Evolutionary conservation across 2,797 vertebrate species (phyloP), one percentile per base, ranked within the genome.

Genomic region (Remorina albescens): DNA sequence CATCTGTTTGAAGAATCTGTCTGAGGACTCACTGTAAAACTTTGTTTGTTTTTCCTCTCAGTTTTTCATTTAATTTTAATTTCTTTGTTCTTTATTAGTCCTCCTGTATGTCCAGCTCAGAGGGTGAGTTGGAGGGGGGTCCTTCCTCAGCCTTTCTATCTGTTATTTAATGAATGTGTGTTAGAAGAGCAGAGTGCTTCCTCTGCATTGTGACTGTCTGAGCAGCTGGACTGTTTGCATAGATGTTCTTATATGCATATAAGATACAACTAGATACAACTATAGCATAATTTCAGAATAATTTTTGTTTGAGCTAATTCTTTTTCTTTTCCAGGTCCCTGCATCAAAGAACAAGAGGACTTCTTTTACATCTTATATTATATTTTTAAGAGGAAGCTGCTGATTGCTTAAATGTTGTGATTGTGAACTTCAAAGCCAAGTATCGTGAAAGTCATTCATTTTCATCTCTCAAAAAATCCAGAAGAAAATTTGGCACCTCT

Each of bases 11-110:
- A 67, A 59, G 51, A 64, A 59, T 58, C 61, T 19, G 49, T 78
- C 77, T 36, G 61, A 78, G 61, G 76, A 77, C 50, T 55, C 74
- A 85, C 77, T 88, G 60, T 77, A 82, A 77, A 80, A n/a, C n/a
- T n/a, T 86, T 59, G 67, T 50, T 68, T 68, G 71, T 70, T 37
- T 80, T 78, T 74, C 44, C 26, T 18, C 51, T 67, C 18, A 8
- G 8, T 21, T 66, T 50, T 56, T 12, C 41, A 12, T 34, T 47
- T 67, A 1, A 42, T 75, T 37, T 74, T 50, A 28, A 11, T 53
- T 71, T 59, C 53, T 36, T 42, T 49, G n/a, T 53, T 67, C 16
- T 30, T 74, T 65, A n/a, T 61, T 69, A 68, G 41, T 16, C 19
- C 19, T 9, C 54, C 23, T 68, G 53, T 72, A 5, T 39, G 28